Evolutionary conservation across 2,888 invertebrate species (phyloP), one percentile per base, ranked within the genome.

Genomic region (Ormyrus labotus): DNA sequence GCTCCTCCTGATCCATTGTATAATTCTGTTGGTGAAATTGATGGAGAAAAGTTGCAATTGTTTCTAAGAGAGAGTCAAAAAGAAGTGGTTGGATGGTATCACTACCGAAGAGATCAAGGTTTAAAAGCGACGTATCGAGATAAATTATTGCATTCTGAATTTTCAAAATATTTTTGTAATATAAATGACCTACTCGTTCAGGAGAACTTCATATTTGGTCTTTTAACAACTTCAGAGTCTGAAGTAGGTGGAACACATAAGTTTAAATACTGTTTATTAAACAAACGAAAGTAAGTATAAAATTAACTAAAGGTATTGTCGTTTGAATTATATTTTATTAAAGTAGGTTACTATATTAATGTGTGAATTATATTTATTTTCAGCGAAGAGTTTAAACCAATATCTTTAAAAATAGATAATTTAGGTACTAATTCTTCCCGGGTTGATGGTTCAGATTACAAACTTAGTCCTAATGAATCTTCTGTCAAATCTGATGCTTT

Each of bases 41-140:
- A 93, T 85, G 91, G 92, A 82, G 92, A 93, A 83, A 92, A 92
- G 83, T 86, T 95, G 3, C 88, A 90, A 76, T 91, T 91, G 6
- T 90, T 94, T 78, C 87, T 95, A 13, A 92, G 92, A 2, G 91
- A 91, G 78, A 91, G 92, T 80, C 92, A 92, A 45, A 92, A 91
- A 83, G 92, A 93, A 90, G 92, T 95, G 45, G 93, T 95, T 9
- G 95, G 94, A 47, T 95, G 95, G 95, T 95, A 94, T 87, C 93
- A 93, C 88, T 94, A 93, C 86, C 92, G 94, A 83, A 92, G 92
- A 83, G 92, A 92, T 73, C 91, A 91, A 68, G 91, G 90, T 63
- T 91, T 93, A 48, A 92, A 92, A 84, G 92, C 93, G n/a, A 93
- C 94, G 1, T 91, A 94, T 81, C 90, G 94, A 80, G 94, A 95